Evolutionary conservation across 2,888 invertebrate genomes (phyloP).

Genomic region (Drosophila multiciliata): DNA sequence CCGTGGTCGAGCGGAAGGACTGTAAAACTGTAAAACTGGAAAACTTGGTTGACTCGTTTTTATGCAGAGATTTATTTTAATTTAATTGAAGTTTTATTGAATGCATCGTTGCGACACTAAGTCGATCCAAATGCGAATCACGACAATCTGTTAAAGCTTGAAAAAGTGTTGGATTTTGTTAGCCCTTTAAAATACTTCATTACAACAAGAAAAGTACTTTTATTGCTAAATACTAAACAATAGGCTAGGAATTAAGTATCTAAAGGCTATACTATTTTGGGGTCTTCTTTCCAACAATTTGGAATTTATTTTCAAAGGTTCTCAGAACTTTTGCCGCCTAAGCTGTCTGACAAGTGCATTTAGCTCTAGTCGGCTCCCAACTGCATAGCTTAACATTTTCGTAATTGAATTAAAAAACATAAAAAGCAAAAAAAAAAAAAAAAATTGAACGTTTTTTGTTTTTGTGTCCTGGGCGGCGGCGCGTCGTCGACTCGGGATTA

Average conservation of each 20-base stretch:
- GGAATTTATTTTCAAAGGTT: conserved; percentile 27
- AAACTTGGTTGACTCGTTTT: conserved; percentile 54
- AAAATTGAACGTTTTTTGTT: conserved; percentile 14
- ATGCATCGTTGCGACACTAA: conserved; percentile 54
- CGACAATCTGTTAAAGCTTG: conserved; percentile 1
- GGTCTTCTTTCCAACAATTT: neutral
- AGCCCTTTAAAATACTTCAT: neutral
- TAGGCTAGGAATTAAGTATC: neutral
- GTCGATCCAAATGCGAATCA: conserved; percentile 5
- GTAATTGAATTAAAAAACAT: conserved; percentile 72
- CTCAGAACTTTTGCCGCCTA: conserved; percentile 32
- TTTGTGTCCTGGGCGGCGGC: conserved; percentile 8
- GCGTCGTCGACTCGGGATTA: conserved; percentile 52
- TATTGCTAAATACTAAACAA: neutral
- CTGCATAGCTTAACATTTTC: conserved; percentile 37
- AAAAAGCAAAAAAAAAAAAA: conserved; percentile 45
- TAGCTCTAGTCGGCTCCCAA: neutral
- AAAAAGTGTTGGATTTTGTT: neutral
- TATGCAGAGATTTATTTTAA: conserved; percentile 74
- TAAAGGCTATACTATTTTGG: neutral
- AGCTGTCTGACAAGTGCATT: conserved; percentile 27
- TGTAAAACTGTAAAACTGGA: neutral
- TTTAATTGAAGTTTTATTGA: conserved; percentile 76
- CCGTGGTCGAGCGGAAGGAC: neutral
- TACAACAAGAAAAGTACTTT: neutral